Evolutionary conservation across 30 jellyfish, hydroid and myxozoan genomes (phyloP), one percentile per base, ranked within the genome.

Genomic region (Rhopilema esculentum): DNA sequence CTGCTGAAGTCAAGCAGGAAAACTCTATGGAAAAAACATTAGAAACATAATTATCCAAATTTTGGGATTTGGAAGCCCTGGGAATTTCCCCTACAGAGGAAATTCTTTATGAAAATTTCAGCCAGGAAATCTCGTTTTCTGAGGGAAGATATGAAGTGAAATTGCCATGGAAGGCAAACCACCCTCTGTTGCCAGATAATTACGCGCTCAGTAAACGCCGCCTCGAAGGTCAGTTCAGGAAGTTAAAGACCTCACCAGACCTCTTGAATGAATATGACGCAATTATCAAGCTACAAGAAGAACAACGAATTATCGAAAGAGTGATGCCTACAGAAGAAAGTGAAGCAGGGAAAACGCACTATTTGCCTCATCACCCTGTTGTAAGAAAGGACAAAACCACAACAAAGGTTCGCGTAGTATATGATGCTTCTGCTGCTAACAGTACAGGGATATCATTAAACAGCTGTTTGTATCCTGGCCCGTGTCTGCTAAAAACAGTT

Each of bases 61-160:
- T 67, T 53, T 83, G 92, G 92, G 92, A 83, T 16, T 4, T 83
- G 0, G 92, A 83, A 7, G 19, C 40, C 33, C 0, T 83, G 17
- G 92, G 92, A 0, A 48, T 69, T 33, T 7, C 0, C 32, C 23
- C 0, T 0, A 19, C 25, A 2, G 91, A 81, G 19, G 69, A 49
- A n/a, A 0, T 30, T 1, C 82, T 85, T 6, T 85, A 85, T 63
- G 91, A 85, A 0, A 63, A 0, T 0, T 85, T 72, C 61, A 7
- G 0, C 0, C 91, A 72, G 0, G 82, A 73, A 0, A 74, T 84
- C 32, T 27, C 27, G 20, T 85, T 72, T 72, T 33, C 1, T 28
- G 86, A 61, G 0, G 83, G 72, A 26, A 48, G 91, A 29, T 85
- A 85, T 48, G 91, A 72, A 32, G 83, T 85, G 27, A 17, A 75